Conservation (phyloP, 2,888 invertebrate genomes). For the Zaprionus obscuricornis region DNA sequence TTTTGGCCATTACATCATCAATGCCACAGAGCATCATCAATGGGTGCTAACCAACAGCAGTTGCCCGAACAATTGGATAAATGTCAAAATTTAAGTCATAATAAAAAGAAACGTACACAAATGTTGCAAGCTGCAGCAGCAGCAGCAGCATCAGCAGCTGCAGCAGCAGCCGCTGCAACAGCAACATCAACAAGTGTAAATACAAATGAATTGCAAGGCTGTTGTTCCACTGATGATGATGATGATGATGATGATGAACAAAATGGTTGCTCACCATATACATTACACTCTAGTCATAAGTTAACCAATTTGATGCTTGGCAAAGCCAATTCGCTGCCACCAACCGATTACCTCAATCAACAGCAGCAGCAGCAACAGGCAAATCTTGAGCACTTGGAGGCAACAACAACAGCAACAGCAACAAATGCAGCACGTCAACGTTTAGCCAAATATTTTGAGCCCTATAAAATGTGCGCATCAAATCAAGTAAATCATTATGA, state of each 20-base stretch:
- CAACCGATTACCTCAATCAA: constrained; percentile 34
- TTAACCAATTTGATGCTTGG: constrained; percentile 38
- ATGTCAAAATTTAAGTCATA: no score
- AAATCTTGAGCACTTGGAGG: no score
- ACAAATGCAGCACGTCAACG: constrained; percentile 19
- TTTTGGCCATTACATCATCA: constrained; percentile 68
- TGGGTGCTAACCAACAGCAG: constrained; percentile 26
- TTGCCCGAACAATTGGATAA: constrained; percentile 22
- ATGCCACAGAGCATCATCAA: constrained; percentile 53
- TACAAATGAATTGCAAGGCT: no score
- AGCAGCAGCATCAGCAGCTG: no score
- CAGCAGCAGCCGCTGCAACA: no score
- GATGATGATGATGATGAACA: constrained; percentile 23
- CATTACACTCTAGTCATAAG: constrained; percentile 61
- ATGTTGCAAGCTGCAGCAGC: no score
- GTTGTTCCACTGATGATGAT: no score
- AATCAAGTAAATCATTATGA: not conserved
- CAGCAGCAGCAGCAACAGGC: not conserved
- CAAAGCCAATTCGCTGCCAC: constrained; percentile 75
- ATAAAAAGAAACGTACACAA: no score
- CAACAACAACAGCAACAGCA: constrained; percentile 2
- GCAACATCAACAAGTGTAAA: no score
- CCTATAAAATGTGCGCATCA: constrained; percentile 1
- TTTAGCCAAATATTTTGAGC: constrained; percentile 43
- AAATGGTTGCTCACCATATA: constrained; percentile 27